Conservation (phyloP, 2,797 vertebrate genomes). For the Aselliscus stoliczkanus region DNA sequence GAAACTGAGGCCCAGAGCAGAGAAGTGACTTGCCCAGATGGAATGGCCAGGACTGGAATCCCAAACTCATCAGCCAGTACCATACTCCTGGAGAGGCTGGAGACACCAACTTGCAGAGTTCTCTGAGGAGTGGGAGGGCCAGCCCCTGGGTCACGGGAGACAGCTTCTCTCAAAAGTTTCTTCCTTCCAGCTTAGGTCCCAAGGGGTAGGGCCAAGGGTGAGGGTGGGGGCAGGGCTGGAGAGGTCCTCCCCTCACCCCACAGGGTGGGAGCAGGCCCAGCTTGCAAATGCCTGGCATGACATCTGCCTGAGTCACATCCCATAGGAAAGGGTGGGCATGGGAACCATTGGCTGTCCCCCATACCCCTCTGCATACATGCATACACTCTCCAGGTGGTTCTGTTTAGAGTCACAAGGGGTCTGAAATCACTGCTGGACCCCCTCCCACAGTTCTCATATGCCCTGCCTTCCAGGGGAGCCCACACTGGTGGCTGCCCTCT, state of each 20-base stretch:
- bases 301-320: slow-evolving; percentile 53
- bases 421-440: slow-evolving; percentile 39
- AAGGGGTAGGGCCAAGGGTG: background rate
- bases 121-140: background rate
- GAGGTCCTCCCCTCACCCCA: background rate
- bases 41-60: background rate
- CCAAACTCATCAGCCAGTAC: background rate
- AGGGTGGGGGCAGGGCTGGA: background rate
- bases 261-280: background rate
- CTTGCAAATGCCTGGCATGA: slow-evolving; percentile 38
- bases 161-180: background rate
- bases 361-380: background rate
- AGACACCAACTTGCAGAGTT: background rate
- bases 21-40: background rate
- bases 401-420: slow-evolving; percentile 37
- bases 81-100: background rate
- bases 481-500: background rate
- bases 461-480: background rate
- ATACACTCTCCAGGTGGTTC: slow-evolving; percentile 43
- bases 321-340: slow-evolving; percentile 22
- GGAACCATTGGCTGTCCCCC: background rate
- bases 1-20: slow-evolving; percentile 9
- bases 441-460: background rate
- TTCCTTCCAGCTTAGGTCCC: slow-evolving; percentile 4
- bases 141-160: background rate